phyloP scores from a whole-genome alignment of 2,113 vertebrate genomes.

The Pseudonaja textilis region DNA sequence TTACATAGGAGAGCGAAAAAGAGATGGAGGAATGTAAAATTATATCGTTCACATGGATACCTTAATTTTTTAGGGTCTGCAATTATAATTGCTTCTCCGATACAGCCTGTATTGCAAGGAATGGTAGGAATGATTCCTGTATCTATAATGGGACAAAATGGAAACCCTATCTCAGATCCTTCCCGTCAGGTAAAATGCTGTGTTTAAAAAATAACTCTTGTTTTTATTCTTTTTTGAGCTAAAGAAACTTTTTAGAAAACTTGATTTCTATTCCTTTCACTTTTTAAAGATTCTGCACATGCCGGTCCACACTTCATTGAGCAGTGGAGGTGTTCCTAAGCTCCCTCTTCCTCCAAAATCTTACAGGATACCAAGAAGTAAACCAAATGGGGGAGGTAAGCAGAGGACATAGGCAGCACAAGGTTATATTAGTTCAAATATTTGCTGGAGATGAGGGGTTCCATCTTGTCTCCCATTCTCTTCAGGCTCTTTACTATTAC shows the following conservation, averaged over 20 bases:
- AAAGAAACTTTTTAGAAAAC: slow-evolving; percentile 2
- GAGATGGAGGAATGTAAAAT: not conserved
- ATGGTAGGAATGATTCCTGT: slow-evolving; percentile 87
- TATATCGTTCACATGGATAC: not conserved
- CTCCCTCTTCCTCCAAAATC: slow-evolving; percentile 74
- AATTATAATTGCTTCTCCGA: slow-evolving; percentile 87
- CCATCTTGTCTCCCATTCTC: not conserved
- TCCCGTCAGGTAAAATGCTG: slow-evolving; percentile 80
- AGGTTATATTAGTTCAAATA: not conserved
- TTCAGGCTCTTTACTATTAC: not conserved
- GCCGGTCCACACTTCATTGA: slow-evolving; percentile 72
- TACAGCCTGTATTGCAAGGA: slow-evolving; percentile 85
- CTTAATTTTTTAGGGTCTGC: slow-evolving; percentile 79
- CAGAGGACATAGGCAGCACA: fast-evolving
- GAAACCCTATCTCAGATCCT: slow-evolving; percentile 77
- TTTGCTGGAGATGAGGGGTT: not conserved
- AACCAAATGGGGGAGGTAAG: slow-evolving; percentile 69
- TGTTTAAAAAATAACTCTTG: not conserved
- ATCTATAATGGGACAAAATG: slow-evolving; percentile 83
- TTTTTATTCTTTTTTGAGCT: not conserved
- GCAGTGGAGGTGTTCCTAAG: slow-evolving; percentile 71
- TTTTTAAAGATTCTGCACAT: slow-evolving; percentile 73
- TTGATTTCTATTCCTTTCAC: slow-evolving; percentile 23
- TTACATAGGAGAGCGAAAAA: not conserved
- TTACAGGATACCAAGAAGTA: slow-evolving; percentile 69